These are phyloP conservation scores for Salpingus planirostris DNA, from an alignment of 2,888 invertebrate genomes.

Conservation along the genomic window DNA sequence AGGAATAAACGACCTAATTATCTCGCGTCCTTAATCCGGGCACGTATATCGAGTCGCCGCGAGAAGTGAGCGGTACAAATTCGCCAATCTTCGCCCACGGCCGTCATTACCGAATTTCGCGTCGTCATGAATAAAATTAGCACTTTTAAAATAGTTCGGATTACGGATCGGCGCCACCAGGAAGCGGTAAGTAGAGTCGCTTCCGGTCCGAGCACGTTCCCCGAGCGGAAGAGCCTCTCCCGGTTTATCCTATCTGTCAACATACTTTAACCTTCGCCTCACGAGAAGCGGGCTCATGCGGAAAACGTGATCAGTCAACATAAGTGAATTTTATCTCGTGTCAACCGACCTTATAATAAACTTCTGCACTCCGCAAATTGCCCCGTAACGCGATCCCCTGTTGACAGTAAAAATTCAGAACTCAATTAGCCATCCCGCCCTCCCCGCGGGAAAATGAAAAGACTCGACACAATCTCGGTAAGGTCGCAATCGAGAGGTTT, in stretches of 20 bases:
- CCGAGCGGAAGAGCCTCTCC: conserved; percentile 29
- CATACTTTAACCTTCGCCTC: conserved; percentile 30
- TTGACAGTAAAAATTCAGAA: conserved; percentile 24
- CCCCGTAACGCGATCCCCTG: conserved; percentile 25
- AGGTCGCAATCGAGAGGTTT: too few relatives aligned
- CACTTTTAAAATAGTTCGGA: conserved; percentile 6
- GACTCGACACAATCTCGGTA: too few relatives aligned
- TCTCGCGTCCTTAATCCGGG: too few relatives aligned
- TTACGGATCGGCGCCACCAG: too few relatives aligned
- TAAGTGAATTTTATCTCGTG: conserved; percentile 32
- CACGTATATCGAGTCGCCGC: too few relatives aligned
- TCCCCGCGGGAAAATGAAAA: too few relatives aligned
- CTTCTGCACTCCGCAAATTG: conserved; percentile 24
- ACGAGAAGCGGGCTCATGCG: conserved; percentile 25
- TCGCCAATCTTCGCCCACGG: not conserved
- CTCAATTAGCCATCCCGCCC: conserved; percentile 22
- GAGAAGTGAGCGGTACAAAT: not conserved
- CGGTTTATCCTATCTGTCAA: conserved; percentile 35
- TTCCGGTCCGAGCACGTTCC: conserved; percentile 32
- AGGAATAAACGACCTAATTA: too few relatives aligned
- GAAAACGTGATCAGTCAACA: conserved; percentile 35
- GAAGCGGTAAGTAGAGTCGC: conserved; percentile 22
- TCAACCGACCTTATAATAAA: conserved; percentile 26
- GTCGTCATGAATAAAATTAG: conserved; percentile 5
- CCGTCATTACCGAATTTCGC: not conserved